Evolutionary conservation across 1,140 invertebrate genomes (phyloP).

Genomic region (Calephelis virginiensis): DNA sequence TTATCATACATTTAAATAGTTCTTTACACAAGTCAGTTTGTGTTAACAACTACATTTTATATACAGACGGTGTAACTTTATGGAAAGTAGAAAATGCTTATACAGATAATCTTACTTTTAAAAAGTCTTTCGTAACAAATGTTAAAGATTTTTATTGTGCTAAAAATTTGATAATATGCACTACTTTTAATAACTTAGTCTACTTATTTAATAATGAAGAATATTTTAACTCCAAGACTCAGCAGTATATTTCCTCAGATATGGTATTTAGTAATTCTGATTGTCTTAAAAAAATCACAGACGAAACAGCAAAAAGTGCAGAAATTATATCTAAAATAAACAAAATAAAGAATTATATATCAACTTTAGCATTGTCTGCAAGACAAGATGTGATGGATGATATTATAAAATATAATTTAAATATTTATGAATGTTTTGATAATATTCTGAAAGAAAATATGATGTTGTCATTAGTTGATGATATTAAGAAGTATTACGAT

Average conservation of each 20-base stretch:
- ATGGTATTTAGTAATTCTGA: conserved; percentile 46
- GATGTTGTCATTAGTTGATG: conserved; percentile 43
- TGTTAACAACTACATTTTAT: conserved; percentile 42
- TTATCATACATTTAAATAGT: conserved; percentile 52
- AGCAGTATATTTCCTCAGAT: conserved; percentile 42
- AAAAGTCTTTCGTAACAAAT: conserved; percentile 46
- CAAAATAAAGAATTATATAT: conserved; percentile 49
- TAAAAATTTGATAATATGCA: conserved; percentile 52
- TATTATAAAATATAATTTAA: conserved; percentile 38
- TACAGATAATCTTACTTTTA: conserved; percentile 37
- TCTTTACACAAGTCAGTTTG: conserved; percentile 45
- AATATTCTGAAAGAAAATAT: conserved; percentile 46
- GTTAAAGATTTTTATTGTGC: conserved; percentile 53
- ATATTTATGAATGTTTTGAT: conserved; percentile 52
- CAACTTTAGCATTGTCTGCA: conserved; percentile 51
- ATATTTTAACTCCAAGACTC: conserved; percentile 34
- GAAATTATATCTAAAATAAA: conserved; percentile 41
- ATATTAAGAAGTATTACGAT: conserved; percentile 46
- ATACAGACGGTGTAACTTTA: conserved; percentile 53
- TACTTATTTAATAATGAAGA: conserved; percentile 48
- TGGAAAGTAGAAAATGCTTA: conserved; percentile 52
- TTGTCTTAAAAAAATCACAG: conserved; percentile 46
- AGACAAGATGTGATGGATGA: conserved; percentile 55
- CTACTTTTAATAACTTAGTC: conserved; percentile 55
- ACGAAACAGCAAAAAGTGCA: conserved; percentile 46